Conservation (phyloP, 2,888 invertebrate species). For the Rhaphigaster nebulosa region DNA sequence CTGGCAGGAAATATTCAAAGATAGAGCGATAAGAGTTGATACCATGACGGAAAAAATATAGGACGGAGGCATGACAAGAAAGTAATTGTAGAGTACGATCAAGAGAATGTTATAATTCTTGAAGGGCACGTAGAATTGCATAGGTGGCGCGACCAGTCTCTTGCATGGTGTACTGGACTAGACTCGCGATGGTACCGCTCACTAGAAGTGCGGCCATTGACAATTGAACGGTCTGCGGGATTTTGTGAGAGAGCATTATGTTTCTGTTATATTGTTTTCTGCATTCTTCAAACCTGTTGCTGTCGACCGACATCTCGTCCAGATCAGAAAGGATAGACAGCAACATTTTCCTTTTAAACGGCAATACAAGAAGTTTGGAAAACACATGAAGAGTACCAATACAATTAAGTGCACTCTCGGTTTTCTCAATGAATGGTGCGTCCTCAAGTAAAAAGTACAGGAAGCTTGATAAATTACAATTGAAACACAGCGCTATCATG, state of each 20-base stretch:
- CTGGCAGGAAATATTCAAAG: not conserved
- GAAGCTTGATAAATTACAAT: not conserved
- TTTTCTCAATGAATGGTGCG: slow-evolving; percentile 11
- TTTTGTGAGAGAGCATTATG: not conserved
- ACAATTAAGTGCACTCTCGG: not conserved
- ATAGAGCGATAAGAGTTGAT: not conserved
- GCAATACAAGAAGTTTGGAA: not conserved
- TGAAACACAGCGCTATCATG: not conserved
- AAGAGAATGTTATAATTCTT: not conserved
- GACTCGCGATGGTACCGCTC: not conserved
- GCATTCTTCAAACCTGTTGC: not conserved
- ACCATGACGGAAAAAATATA: not conserved
- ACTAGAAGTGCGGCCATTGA: not conserved
- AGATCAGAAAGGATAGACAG: not conserved
- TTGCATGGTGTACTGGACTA: not conserved
- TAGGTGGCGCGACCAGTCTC: not conserved
- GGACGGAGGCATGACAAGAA: not conserved
- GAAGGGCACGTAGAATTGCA: not conserved
- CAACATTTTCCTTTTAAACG: not conserved
- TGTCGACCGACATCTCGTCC: not conserved
- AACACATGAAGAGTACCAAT: not conserved
- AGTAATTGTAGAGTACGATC: not conserved
- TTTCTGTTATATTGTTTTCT: not conserved
- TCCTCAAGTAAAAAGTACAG: not conserved
- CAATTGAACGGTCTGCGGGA: not conserved